Base-by-base conservation (phyloP, 2,888 invertebrate genomes). In the Oscheius myriophilus region DNA sequence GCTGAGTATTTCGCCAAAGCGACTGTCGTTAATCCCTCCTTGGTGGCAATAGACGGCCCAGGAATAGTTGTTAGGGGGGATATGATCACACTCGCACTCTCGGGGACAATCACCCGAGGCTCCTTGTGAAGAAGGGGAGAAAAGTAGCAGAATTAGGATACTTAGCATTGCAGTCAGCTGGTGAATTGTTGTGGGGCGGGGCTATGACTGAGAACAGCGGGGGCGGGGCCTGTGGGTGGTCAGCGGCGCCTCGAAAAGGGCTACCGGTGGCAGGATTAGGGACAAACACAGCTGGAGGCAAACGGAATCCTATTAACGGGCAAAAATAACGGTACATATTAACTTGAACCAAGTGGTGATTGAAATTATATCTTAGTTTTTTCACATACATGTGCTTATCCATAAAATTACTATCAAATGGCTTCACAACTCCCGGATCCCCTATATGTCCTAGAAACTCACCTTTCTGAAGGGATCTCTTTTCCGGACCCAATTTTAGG, bases 11-110 rank as follows among this genome's bases (percentile, higher is more conserved):
- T 77, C 69, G 16, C 73, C 75, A 54, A 82, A 82, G 21, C 76
- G 68, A 41, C 71, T 75, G 63, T 84, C 82, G 59, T 83, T 83
- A 43, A 85, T 67, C 14, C 78, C 79, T 18, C 83, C 79, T 26
- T 76, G 71, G 25, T 75, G 71, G 65, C 85, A 85, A 51, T 76
- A 69, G 18, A 86, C 82, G 42, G 70, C 71, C 69, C 75, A 75
- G 25, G 75, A 72, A 1, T 58, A 54, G 45, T 75, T 70, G 49
- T 67, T 70, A 49, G 73, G 72, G 21, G 70, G 70, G 23, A 66
- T 52, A 3, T 42, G 42, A 59, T 81, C 79, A 53, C 84, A 84
- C 63, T 84, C 84, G 70, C 84, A 84, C 62, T 72, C 67, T 26
- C 46, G 49, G 23, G 83, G 83, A 69, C 83, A 83, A 43, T 63